Conservation (phyloP, 2,797 vertebrate species). For the Phaenicophaeus curvirostris region DNA sequence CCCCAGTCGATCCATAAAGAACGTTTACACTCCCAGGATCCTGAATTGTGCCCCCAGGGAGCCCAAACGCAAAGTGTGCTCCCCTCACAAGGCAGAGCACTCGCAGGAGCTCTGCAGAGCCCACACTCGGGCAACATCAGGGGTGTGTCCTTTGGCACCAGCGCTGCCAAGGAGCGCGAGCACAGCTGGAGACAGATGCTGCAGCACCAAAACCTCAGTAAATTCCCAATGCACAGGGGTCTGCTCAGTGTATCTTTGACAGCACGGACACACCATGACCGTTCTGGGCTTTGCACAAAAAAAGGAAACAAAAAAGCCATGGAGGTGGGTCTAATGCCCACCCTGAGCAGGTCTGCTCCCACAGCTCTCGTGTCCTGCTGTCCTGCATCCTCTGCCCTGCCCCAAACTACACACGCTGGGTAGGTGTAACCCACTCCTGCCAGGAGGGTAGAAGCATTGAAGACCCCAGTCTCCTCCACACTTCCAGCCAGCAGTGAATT, state of each 20-base stretch:
- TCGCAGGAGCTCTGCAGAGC: background rate
- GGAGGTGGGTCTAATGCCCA: background rate
- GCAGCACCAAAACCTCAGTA: background rate
- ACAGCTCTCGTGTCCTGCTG: rapidly evolving
- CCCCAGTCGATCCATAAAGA: background rate
- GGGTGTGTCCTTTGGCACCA: background rate
- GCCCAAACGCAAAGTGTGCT: background rate
- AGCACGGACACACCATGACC: background rate
- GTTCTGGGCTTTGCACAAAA: background rate
- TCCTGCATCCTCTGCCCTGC: background rate
- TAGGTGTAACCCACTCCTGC: rapidly evolving
- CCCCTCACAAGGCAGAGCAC: background rate
- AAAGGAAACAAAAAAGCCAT: background rate
- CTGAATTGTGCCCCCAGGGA: background rate
- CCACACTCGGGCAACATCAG: rapidly evolving
- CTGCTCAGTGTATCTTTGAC: background rate
- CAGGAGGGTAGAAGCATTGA: background rate
- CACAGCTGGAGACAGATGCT: background rate
- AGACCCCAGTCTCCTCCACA: background rate
- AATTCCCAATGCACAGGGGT: background rate
- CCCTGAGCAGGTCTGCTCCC: background rate
- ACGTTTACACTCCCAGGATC: background rate
- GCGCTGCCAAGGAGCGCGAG: background rate
- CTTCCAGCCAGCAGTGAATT: rapidly evolving
- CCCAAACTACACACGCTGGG: background rate